A percentile compares a stretch with the other conserved stretches of the same genome.
Conservation (phyloP, 2,888 invertebrate genomes). For the Unio delphinus region DNA sequence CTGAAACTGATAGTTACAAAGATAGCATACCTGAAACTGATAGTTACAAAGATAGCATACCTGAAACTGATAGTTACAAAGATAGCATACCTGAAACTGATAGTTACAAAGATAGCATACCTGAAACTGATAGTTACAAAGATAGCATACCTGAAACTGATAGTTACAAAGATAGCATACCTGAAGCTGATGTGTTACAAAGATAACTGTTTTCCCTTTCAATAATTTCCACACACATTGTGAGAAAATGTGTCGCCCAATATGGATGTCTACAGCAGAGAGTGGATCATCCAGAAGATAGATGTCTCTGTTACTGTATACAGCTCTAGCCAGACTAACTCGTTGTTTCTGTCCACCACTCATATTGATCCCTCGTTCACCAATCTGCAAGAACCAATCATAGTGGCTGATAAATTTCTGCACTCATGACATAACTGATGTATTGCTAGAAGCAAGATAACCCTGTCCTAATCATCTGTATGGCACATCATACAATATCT, state of each 20-base stretch:
- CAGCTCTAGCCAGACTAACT: constrained; percentile 59
- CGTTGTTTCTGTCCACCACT: constrained; percentile 66
- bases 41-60: too few relatives aligned
- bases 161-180: constrained; percentile 21
- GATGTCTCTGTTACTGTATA: constrained; percentile 61
- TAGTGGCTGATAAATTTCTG: background rate
- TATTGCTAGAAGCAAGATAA: too few relatives aligned
- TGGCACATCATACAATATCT: too few relatives aligned
- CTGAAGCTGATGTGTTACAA: constrained; percentile 65
- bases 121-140: too few relatives aligned
- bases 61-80: too few relatives aligned
- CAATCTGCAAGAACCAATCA: constrained; percentile 46
- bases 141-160: too few relatives aligned
- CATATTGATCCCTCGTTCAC: constrained; percentile 61
- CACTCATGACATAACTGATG: background rate
- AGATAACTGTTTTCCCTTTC: constrained; percentile 56
- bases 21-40: too few relatives aligned
- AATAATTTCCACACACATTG: constrained; percentile 51
- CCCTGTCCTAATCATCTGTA: too few relatives aligned
- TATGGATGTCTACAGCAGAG: constrained; percentile 65
- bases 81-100: too few relatives aligned
- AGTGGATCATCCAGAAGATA: constrained; percentile 63
- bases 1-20: too few relatives aligned
- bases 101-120: too few relatives aligned
- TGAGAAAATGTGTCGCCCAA: constrained; percentile 59